A percentile compares a stretch with the other conserved stretches of the same genome.
Conservation (phyloP, 2,888 invertebrate species). For the Chrysina gloriosa region DNA sequence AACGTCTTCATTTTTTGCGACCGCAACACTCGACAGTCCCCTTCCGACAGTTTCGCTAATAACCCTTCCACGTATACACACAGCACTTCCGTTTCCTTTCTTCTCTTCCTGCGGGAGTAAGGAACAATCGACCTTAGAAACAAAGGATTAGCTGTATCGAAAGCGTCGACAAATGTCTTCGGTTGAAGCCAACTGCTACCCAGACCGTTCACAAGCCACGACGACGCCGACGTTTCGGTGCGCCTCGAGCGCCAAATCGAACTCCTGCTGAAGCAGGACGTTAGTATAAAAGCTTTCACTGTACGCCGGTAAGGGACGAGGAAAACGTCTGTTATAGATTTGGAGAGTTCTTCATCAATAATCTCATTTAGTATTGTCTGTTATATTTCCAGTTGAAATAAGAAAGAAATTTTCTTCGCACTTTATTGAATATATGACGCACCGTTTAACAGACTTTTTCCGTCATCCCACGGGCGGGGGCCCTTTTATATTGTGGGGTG, state of each 20-base stretch:
- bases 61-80: no score
- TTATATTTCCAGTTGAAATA: constrained; percentile 50
- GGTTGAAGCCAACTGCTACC: neutral
- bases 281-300: constrained; percentile 51
- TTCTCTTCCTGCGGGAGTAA: neutral
- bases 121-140: constrained; percentile 38
- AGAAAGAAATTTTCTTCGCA: constrained; percentile 43
- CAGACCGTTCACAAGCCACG: constrained; percentile 9
- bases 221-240: constrained; percentile 39
- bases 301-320: constrained; percentile 40
- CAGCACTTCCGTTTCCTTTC: neutral
- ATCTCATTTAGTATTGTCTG: constrained; percentile 57
- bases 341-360: constrained; percentile 59
- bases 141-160: constrained; percentile 47
- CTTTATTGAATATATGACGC: constrained; percentile 39
- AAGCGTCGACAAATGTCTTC: constrained; percentile 17
- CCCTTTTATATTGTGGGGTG: neutral
- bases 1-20: no score
- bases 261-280: constrained; percentile 24
- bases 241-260: constrained; percentile 56
- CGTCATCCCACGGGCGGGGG: neutral
- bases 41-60: no score
- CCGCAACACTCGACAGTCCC: no score
- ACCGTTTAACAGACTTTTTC: constrained; percentile 6
- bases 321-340: constrained; percentile 58